Evolutionary conservation across 1,140 invertebrate genomes (phyloP).

Genomic region (Nebria ingens): DNA sequence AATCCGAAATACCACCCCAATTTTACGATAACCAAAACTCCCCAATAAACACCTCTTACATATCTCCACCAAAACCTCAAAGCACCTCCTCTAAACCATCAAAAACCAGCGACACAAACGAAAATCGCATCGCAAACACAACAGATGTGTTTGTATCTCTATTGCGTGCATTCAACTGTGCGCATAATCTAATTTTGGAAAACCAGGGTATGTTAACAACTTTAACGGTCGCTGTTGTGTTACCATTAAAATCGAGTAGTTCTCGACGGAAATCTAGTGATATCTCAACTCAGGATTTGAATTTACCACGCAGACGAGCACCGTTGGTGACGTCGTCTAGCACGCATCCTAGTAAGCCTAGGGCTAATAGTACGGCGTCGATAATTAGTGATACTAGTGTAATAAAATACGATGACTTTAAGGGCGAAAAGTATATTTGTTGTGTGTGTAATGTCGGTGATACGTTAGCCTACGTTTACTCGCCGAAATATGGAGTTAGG

Average conservation of each 20-base stretch:
- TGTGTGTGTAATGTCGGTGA: slow-evolving; percentile 90
- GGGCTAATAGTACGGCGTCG: neutral
- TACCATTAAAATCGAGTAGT: slow-evolving; percentile 43
- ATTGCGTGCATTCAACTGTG: slow-evolving; percentile 74
- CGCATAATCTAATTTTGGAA: slow-evolving; percentile 77
- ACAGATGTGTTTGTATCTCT: slow-evolving; percentile 60
- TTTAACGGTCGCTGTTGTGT: slow-evolving; percentile 66
- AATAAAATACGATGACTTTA: slow-evolving; percentile 14
- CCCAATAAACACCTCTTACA: slow-evolving; percentile 14
- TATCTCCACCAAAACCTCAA: slow-evolving; percentile 17
- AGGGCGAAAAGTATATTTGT: slow-evolving; percentile 54
- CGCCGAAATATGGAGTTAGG: slow-evolving; percentile 58
- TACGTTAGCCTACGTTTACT: slow-evolving; percentile 81
- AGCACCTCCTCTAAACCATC: neutral
- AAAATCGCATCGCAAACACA: slow-evolving; percentile 26
- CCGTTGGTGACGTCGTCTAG: neutral
- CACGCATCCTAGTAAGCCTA: neutral
- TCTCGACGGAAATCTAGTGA: slow-evolving; percentile 13
- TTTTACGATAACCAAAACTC: neutral
- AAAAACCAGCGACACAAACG: slow-evolving; percentile 11
- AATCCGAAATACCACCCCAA: slow-evolving; percentile 26
- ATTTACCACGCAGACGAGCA: neutral
- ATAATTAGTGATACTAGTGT: neutral
- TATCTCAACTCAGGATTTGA: neutral
- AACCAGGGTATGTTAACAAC: slow-evolving; percentile 82